phyloP scores from a whole-genome alignment of 2,888 invertebrate species.

The Drosophila koepferae region DNA sequence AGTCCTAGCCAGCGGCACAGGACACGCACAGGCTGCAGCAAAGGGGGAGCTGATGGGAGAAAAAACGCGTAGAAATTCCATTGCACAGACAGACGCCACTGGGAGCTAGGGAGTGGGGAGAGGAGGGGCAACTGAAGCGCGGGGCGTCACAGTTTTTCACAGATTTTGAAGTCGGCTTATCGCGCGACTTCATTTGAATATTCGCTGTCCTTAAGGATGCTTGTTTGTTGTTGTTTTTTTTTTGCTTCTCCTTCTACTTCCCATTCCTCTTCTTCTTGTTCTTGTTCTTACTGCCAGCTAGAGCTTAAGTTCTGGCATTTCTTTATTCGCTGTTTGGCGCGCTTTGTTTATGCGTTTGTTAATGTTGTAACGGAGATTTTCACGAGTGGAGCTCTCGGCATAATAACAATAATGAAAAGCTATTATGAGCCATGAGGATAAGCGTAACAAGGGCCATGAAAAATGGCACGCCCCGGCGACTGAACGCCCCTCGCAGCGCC shows the following conservation, averaged over 20 bases:
- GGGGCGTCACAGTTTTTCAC: slow-evolving; percentile 81
- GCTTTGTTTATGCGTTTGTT: slow-evolving; percentile 83
- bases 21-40: slow-evolving; percentile 52
- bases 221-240: slow-evolving; percentile 17
- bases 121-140: slow-evolving; percentile 10
- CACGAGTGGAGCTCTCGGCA: slow-evolving; percentile 73
- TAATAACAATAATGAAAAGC: slow-evolving; percentile 84
- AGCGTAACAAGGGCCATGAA: slow-evolving; percentile 61
- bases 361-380: slow-evolving; percentile 83
- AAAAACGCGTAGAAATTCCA: slow-evolving; percentile 45
- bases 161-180: slow-evolving; percentile 85
- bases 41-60: not conserved
- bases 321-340: slow-evolving; percentile 20
- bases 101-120: not conserved
- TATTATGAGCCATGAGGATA: slow-evolving; percentile 80
- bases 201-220: slow-evolving; percentile 65
- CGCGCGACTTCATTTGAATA: slow-evolving; percentile 84
- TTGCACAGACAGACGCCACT: slow-evolving; percentile 14
- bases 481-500: slow-evolving; percentile 21
- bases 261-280: not conserved
- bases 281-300: slow-evolving; percentile 1
- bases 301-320: slow-evolving; percentile 55
- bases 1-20: slow-evolving; percentile 41
- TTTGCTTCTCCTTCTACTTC: not conserved
- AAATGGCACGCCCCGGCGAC: slow-evolving; percentile 73